Base-by-base conservation (phyloP, 1,140 invertebrate species). In the Atta colombica region DNA sequence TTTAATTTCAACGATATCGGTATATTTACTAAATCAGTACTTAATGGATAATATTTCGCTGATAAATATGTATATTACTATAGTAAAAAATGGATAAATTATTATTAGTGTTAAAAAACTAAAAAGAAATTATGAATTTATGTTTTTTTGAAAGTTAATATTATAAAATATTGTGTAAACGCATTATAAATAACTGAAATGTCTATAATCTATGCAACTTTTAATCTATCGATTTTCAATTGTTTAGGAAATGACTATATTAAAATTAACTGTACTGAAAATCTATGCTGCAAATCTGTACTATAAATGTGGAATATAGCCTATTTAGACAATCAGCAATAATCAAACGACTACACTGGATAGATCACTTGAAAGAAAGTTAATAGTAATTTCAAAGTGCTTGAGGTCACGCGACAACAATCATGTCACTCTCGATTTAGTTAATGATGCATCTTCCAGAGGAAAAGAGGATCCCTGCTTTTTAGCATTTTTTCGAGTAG, bases 341-440 rank as follows among this genome's bases (percentile, higher is more conserved):
- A 45, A 3, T 6, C 53, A 55, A 55, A n/a, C 6, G 18, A n/a
- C 18, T 55, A 14, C 12, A 39, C 12, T 45, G 66, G 28, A 82
- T 82, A 72, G 68, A 21, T 72, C 53, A 82, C 53, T 74, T 72
- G 53, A 58, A 82, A 82, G 68, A 82, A 82, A 82, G 68, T 61
- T 39, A 39, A 16, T 18, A 18, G 68, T 6, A 82, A 72, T 82
- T 82, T 49, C 77, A 55, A 14, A 82, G 10, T 72, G 65, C 35
- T 71, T n/a, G 18, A 49, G 16, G 7, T 82, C 60, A 72, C 39
- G 51, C 16, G 21, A 16, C 16, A 39, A 28, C 21, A 45, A 71
- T 53, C 77, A 39, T 61, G 4, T 80, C 31, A 71, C 16, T 71
- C 35, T 49, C 51, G 78, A 71, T 81, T 60, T 35, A 49, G 8